phyloP scores from a whole-genome alignment of 2,113 vertebrate genomes.

The Cavia porcellus region DNA sequence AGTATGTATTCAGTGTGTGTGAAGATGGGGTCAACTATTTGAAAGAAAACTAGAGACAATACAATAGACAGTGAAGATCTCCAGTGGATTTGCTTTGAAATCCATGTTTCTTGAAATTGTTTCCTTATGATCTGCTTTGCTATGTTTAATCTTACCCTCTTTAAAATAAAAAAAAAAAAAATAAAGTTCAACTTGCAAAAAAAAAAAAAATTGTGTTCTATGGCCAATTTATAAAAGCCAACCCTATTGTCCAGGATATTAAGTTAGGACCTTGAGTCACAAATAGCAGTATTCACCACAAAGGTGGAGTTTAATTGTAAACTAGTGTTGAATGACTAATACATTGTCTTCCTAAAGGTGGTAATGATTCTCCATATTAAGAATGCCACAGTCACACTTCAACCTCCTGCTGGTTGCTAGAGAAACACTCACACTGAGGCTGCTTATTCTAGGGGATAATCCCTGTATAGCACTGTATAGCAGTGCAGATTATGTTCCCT shows the following conservation, averaged over 20 bases:
- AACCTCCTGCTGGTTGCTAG: neutral
- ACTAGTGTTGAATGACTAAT: neutral
- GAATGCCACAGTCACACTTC: neutral
- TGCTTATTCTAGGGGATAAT: neutral
- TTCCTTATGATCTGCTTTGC: no score
- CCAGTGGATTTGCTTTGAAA: no score
- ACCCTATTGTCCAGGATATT: neutral
- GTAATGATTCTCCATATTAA: neutral
- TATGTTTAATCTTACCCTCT: no score
- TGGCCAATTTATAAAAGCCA: neutral
- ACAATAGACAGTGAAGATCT: no score
- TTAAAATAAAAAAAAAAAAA: no score
- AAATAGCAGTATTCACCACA: neutral
- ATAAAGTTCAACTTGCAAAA: no score
- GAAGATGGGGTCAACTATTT: no score
- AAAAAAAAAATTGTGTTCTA: no score
- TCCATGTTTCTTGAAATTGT: no score
- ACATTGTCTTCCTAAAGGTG: neutral
- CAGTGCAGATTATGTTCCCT: neutral
- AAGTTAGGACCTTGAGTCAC: neutral
- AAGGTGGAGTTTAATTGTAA: neutral
- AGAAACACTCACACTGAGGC: neutral
- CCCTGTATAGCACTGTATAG: accelerated
- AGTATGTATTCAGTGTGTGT: no score
- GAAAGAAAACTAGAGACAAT: no score